phyloP scores from a whole-genome alignment of 1,140 invertebrate species.

The Drosophila elegans region DNA sequence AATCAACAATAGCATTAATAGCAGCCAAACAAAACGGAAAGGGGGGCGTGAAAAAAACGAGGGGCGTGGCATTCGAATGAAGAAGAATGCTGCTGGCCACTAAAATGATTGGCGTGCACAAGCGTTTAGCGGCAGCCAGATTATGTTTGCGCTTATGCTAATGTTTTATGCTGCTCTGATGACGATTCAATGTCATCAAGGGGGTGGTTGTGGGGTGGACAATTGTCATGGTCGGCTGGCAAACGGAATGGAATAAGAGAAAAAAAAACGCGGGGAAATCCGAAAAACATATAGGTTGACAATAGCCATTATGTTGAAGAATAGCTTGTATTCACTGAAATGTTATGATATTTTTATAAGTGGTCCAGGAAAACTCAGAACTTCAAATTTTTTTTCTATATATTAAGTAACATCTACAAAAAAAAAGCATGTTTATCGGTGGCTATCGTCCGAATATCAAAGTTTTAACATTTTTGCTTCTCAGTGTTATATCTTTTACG shows the following conservation, averaged over 20 bases:
- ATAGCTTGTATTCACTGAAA: not conserved
- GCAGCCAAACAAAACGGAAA: slow-evolving; percentile 12
- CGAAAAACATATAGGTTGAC: not conserved
- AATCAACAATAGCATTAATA: slow-evolving; percentile 35
- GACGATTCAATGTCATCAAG: slow-evolving; percentile 22
- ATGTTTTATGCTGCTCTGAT: slow-evolving; percentile 20
- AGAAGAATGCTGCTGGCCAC: slow-evolving; percentile 11
- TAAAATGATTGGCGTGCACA: slow-evolving; percentile 48
- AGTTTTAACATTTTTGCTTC: no score
- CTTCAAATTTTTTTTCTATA: no score
- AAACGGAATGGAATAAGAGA: not conserved
- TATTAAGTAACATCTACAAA: no score
- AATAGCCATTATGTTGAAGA: not conserved
- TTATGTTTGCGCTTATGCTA: slow-evolving; percentile 39
- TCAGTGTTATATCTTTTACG: no score
- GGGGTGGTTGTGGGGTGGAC: not conserved
- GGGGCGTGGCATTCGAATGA: slow-evolving; percentile 6
- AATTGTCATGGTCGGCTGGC: not conserved
- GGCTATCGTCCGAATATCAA: no score
- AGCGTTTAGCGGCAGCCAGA: slow-evolving; percentile 50
- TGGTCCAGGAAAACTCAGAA: no score
- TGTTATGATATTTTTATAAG: not conserved
- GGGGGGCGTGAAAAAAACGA: slow-evolving; percentile 23
- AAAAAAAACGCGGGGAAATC: no score
- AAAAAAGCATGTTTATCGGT: no score